phyloP scores from a whole-genome alignment of 2,113 vertebrate species.

The Numenius arquata region DNA sequence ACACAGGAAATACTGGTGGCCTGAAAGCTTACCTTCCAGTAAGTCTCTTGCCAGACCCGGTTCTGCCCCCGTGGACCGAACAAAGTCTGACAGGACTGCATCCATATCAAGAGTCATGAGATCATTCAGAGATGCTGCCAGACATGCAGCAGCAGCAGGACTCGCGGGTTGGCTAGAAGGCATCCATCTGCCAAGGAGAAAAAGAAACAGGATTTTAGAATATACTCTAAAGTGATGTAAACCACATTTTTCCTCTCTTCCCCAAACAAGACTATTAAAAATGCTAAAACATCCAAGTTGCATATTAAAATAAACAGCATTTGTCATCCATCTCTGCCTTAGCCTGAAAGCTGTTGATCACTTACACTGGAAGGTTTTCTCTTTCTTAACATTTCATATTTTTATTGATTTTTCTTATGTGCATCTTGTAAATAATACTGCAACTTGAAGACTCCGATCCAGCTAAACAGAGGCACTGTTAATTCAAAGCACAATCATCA shows the following conservation, averaged over 20 bases:
- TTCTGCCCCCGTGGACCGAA: conserved; percentile 99
- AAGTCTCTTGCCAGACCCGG: conserved; percentile 99
- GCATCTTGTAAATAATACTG: background rate
- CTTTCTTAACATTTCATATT: background rate
- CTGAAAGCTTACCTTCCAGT: conserved; percentile 88
- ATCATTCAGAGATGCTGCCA: conserved; percentile 90
- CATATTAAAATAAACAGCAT: background rate
- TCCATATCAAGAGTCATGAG: conserved; percentile 99
- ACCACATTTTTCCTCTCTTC: background rate
- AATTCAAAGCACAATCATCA: background rate
- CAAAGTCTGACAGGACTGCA: conserved; percentile 99
- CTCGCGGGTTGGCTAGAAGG: conserved; percentile 84
- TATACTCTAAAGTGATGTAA: background rate
- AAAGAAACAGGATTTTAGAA: background rate
- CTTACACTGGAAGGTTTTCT: background rate
- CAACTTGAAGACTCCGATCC: background rate
- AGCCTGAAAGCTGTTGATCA: background rate
- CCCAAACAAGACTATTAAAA: background rate
- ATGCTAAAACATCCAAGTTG: background rate
- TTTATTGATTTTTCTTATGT: background rate
- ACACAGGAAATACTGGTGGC: background rate
- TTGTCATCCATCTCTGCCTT: background rate
- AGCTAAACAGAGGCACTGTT: background rate
- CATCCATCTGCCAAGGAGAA: conserved; percentile 83
- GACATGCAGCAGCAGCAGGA: conserved; percentile 85